phyloP scores from a whole-genome alignment of 2,888 invertebrate genomes.

The Dynastes tityus region DNA sequence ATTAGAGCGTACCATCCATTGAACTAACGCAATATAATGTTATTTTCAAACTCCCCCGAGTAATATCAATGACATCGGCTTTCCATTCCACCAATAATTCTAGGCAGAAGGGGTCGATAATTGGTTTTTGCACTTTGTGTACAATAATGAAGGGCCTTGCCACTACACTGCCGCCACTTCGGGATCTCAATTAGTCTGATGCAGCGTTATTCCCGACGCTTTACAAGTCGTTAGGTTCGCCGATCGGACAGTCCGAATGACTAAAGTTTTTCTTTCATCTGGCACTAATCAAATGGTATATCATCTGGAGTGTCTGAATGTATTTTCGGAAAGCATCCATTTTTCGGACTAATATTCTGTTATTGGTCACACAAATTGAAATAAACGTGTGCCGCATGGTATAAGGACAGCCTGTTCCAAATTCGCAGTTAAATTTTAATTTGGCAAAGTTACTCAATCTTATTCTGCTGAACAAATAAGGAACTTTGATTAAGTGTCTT shows the following conservation, averaged over 20 bases:
- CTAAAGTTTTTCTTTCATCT: background rate
- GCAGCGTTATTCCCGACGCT: constrained; percentile 19
- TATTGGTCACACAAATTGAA: no score
- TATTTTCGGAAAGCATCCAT: background rate
- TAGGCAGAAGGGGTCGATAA: constrained; percentile 51
- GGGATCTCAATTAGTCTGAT: constrained; percentile 38
- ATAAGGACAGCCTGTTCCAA: no score
- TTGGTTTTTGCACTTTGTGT: constrained; percentile 56
- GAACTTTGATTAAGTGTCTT: no score
- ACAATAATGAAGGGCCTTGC: constrained; percentile 39
- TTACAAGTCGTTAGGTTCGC: constrained; percentile 16
- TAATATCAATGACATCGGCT: constrained; percentile 63
- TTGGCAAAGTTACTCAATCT: no score
- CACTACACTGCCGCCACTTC: constrained; percentile 21
- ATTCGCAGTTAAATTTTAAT: no score
- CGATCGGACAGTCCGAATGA: constrained; percentile 1
- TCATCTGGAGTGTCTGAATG: background rate
- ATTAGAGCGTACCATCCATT: constrained; percentile 32
- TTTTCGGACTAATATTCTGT: no score
- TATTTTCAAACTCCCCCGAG: constrained; percentile 62
- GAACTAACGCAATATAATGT: constrained; percentile 60
- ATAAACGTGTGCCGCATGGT: no score
- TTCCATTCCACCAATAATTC: constrained; percentile 59
- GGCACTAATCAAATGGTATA: background rate
- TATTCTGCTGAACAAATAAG: no score